A percentile compares a stretch with the other conserved stretches of the same genome.
These are phyloP conservation scores for Sinohyriopsis cumingii DNA, from an alignment of 2,888 invertebrate species.

Conservation along the genomic window DNA sequence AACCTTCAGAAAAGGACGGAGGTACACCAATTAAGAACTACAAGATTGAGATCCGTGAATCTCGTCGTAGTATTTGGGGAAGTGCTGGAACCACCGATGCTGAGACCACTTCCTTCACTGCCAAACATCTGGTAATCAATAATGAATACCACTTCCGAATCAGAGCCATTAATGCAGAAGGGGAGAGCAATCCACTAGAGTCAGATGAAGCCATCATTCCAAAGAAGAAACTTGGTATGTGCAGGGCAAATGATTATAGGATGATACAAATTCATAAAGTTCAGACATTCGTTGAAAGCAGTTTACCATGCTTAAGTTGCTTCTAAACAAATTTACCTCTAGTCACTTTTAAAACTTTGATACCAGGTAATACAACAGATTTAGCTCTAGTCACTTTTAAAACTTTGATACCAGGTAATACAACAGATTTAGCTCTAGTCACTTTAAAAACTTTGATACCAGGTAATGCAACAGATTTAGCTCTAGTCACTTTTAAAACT, in stretches of 20 bases:
- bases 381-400: too few species aligned
- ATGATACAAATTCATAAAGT: background rate
- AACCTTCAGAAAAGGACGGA: slow-evolving; percentile 96
- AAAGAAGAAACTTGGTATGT: slow-evolving; percentile 53
- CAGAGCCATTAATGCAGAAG: slow-evolving; percentile 98
- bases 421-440: too few species aligned
- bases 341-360: too few species aligned
- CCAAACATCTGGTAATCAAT: slow-evolving; percentile 92
- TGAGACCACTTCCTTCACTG: slow-evolving; percentile 75
- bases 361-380: too few species aligned
- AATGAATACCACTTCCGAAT: slow-evolving; percentile 97
- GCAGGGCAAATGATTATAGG: background rate
- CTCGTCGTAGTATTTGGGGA: slow-evolving; percentile 95
- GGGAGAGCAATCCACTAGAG: slow-evolving; percentile 90
- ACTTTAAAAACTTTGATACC: too few species aligned
- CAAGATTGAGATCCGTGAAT: slow-evolving; percentile 88
- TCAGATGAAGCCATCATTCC: slow-evolving; percentile 89
- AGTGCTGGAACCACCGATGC: slow-evolving; percentile 74
- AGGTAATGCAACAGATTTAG: too few species aligned
- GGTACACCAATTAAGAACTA: slow-evolving; percentile 89
- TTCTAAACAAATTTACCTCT: too few species aligned
- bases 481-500: too few species aligned
- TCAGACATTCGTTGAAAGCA: background rate
- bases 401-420: too few species aligned
- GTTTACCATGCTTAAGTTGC: too few species aligned